Percentiles rank a stretch among this genome's conserved stretches.
Evolutionary conservation across 2,888 invertebrate genomes (phyloP).

Genomic region (Macrosoma leucophasiata): DNA sequence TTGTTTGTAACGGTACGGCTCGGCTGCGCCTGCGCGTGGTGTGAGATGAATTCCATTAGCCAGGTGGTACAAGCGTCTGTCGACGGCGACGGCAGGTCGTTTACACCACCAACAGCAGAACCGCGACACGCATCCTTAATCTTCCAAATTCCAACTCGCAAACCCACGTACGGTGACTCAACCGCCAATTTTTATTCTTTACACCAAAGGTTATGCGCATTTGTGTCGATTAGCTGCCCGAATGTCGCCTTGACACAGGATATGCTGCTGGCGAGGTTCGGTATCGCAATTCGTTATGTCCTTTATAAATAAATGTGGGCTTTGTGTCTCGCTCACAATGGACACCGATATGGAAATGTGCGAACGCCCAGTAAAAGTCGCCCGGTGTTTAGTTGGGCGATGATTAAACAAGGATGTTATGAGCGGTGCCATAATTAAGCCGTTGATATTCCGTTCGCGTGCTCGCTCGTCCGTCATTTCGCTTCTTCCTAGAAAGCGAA

Average conservation of each 20-base stretch:
- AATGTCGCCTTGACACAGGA: slow-evolving; percentile 31
- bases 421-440: slow-evolving; percentile 33
- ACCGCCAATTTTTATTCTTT: not conserved
- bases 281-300: slow-evolving; percentile 35
- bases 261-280: slow-evolving; percentile 33
- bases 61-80: slow-evolving; percentile 33
- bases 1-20: slow-evolving; percentile 58
- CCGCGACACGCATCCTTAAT: slow-evolving; percentile 10
- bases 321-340: slow-evolving; percentile 31
- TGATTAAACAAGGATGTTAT: slow-evolving; percentile 40
- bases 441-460: slow-evolving; percentile 51
- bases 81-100: slow-evolving; percentile 36
- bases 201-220: not conserved
- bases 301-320: slow-evolving; percentile 34
- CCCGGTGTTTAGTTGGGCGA: slow-evolving; percentile 27
- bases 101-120: slow-evolving; percentile 30
- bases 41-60: slow-evolving; percentile 64
- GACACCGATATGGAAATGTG: slow-evolving; percentile 22
- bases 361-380: slow-evolving; percentile 18
- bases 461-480: slow-evolving; percentile 47
- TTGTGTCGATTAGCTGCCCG: slow-evolving; percentile 14
- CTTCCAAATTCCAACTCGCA: not conserved
- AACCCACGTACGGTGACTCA: not conserved
- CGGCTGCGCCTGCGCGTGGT: slow-evolving; percentile 39
- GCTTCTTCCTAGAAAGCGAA: slow-evolving; percentile 66